A percentile compares a stretch with the other conserved stretches of the same genome.
Conservation (phyloP, 2,113 vertebrate genomes). For the Actenoides hombroni region DNA sequence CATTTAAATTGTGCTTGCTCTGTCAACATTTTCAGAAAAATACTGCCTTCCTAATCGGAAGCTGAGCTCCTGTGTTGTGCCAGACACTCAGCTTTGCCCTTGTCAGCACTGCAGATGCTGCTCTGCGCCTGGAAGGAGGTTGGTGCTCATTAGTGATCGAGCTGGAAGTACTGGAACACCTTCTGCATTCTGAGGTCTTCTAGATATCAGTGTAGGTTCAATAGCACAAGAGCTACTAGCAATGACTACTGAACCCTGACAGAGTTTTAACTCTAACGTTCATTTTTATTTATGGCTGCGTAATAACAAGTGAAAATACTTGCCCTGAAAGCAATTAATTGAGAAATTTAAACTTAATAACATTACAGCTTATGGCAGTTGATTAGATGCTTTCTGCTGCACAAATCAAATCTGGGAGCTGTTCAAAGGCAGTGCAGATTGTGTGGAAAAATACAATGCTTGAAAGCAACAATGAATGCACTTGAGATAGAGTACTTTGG, state of each 20-base stretch:
- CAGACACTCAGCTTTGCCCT: not conserved
- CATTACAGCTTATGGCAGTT: not conserved
- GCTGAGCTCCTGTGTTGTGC: not conserved
- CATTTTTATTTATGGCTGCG: rapidly evolving
- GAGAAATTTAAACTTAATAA: not conserved
- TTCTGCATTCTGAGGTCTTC: not conserved
- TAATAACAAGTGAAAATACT: not conserved
- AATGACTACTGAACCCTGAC: not conserved
- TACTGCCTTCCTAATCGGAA: rapidly evolving
- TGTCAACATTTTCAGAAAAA: not conserved
- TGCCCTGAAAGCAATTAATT: not conserved
- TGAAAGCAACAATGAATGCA: not conserved
- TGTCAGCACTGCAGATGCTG: not conserved
- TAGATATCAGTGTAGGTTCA: rapidly evolving
- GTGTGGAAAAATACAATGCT: not conserved
- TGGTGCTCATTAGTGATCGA: not conserved
- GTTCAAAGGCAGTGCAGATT: not conserved
- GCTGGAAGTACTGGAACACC: not conserved
- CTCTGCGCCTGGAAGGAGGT: not conserved
- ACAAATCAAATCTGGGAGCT: not conserved
- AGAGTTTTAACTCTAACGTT: not conserved
- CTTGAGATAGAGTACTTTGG: not conserved
- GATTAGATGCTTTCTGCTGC: not conserved
- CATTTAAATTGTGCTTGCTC: not conserved
- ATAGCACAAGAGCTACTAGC: rapidly evolving